These are phyloP conservation scores for Phrynocephalus forsythii DNA, from an alignment of 2,797 vertebrate species.

Conservation along the genomic window DNA sequence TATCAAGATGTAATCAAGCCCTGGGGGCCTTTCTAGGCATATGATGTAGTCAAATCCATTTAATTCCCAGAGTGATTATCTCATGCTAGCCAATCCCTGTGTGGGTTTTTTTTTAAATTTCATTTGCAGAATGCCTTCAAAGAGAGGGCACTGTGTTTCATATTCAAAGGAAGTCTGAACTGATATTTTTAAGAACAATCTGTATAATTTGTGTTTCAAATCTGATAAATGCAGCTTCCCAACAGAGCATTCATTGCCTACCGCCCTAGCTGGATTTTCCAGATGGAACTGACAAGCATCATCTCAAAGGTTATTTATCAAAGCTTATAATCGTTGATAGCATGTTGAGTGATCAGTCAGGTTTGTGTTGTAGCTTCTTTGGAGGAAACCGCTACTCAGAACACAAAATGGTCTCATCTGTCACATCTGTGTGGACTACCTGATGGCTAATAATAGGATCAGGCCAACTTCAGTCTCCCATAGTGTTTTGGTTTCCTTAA, in stretches of 20 bases:
- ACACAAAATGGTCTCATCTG: slow-evolving; percentile 1
- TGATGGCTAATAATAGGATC: background rate
- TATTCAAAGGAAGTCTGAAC: slow-evolving; percentile 23
- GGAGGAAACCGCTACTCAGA: background rate
- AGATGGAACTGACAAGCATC: slow-evolving; percentile 10
- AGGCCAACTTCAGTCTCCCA: background rate
- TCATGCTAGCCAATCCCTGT: slow-evolving; percentile 37
- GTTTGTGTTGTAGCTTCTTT: background rate
- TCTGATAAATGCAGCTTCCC: slow-evolving; percentile 12
- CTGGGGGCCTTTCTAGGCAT: slow-evolving; percentile 20
- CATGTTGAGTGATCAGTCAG: slow-evolving; percentile 2
- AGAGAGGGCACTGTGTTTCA: background rate
- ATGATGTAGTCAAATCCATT: slow-evolving; percentile 40
- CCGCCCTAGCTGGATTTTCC: slow-evolving; percentile 15
- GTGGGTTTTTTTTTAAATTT: slow-evolving; percentile 14
- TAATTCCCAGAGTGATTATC: slow-evolving; percentile 49
- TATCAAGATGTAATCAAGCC: slow-evolving; percentile 46
- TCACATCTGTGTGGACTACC: too few species aligned
- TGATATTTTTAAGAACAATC: slow-evolving; percentile 41
- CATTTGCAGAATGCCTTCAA: slow-evolving; percentile 18
- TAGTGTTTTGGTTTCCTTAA: background rate
- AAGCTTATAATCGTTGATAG: background rate
- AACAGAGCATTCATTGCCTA: slow-evolving; percentile 16
- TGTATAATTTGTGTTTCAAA: slow-evolving; percentile 30
- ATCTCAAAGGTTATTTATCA: slow-evolving; percentile 28